These are phyloP conservation scores for Pseudocheirus occidentalis DNA, from an alignment of 2,797 vertebrate genomes.

Conservation along the genomic window DNA sequence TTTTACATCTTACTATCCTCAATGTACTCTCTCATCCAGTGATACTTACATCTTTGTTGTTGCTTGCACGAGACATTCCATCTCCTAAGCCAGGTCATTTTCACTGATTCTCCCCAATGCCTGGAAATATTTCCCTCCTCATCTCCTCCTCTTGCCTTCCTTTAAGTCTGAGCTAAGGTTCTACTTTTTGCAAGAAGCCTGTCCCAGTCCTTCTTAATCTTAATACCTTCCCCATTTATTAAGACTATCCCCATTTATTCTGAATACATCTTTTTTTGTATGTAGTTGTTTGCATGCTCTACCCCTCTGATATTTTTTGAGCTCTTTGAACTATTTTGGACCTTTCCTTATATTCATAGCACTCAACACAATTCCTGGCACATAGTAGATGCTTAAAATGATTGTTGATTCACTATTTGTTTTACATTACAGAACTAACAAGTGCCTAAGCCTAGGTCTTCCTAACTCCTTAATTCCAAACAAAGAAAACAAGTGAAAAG, in stretches of 20 bases:
- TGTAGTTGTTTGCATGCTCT: not conserved
- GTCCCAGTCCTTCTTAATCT: not conserved
- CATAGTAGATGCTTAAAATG: not conserved
- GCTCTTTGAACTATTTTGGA: not conserved
- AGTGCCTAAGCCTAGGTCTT: not conserved
- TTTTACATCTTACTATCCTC: not conserved
- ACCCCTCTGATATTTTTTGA: not conserved
- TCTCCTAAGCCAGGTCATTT: not conserved
- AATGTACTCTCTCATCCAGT: not conserved
- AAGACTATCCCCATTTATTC: not conserved
- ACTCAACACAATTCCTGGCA: not conserved
- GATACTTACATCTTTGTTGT: not conserved
- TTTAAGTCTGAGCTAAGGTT: not conserved
- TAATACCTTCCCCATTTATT: not conserved
- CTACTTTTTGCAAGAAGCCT: not conserved
- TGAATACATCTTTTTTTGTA: not conserved
- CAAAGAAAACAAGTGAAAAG: slow-evolving; percentile 52
- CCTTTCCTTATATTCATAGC: not conserved
- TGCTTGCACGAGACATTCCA: not conserved
- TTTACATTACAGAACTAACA: not conserved
- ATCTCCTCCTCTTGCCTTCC: not conserved
- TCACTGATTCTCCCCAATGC: not conserved
- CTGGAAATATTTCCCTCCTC: not conserved
- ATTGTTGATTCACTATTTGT: not conserved
- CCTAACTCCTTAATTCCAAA: slow-evolving; percentile 36